Percentiles rank a stretch among this genome's conserved stretches.
Evolutionary conservation across 1,140 invertebrate species (phyloP).

Genomic region (Lasioglossum albipes): DNA sequence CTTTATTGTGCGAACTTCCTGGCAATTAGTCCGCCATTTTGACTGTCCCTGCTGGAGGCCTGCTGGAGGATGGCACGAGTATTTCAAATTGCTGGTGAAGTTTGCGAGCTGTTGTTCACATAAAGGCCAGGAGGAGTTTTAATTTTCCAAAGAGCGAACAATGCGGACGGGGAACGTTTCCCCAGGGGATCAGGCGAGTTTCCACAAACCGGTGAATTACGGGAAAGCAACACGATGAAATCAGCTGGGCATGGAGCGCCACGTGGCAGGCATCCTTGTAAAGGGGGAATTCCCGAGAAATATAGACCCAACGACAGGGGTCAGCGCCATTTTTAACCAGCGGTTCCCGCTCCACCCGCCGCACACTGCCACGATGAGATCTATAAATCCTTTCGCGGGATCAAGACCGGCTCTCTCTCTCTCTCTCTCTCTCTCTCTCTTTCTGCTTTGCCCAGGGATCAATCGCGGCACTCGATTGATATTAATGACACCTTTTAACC

Average conservation of each 20-base stretch:
- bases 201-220: conserved; percentile 47
- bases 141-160: not conserved
- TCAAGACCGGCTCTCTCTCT: conserved; percentile 26
- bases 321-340: conserved; percentile 67
- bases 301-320: conserved; percentile 71
- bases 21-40: too few species aligned
- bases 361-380: conserved; percentile 31
- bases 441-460: conserved; percentile 45
- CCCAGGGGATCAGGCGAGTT: conserved; percentile 7
- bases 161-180: not conserved
- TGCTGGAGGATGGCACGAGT: too few species aligned
- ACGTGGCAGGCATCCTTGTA: conserved; percentile 63
- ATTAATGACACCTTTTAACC: conserved; percentile 64
- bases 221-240: conserved; percentile 44
- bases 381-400: conserved; percentile 57
- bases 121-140: too few species aligned
- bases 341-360: conserved; percentile 24
- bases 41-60: too few species aligned
- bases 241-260: conserved; percentile 65
- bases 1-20: too few species aligned
- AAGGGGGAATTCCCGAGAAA: conserved; percentile 64
- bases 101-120: too few species aligned
- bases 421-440: not conserved
- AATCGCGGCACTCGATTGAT: conserved; percentile 60
- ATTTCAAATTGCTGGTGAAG: too few species aligned